Percentiles rank a stretch among this genome's conserved stretches.
phyloP scores from a whole-genome alignment of 2,888 invertebrate species.

The Eupithecia subfuscata region DNA sequence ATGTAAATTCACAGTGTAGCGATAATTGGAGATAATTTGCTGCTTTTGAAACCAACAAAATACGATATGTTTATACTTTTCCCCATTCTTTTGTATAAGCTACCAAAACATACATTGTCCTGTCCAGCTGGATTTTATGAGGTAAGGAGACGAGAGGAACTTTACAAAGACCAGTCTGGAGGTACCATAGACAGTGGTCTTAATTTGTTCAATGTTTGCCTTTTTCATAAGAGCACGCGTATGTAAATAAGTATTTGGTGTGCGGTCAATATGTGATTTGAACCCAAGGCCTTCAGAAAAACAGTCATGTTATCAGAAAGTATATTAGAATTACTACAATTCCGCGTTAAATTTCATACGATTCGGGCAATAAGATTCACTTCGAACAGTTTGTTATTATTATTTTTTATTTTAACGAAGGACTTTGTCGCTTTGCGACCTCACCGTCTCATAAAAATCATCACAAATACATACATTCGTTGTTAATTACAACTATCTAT shows the following conservation, averaged over 20 bases:
- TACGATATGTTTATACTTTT: background rate
- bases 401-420: too few species aligned
- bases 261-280: too few species aligned
- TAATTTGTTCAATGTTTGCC: background rate
- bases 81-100: background rate
- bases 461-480: too few species aligned
- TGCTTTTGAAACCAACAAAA: slow-evolving; percentile 2
- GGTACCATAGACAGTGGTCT: background rate
- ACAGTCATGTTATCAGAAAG: background rate
- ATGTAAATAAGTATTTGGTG: too few species aligned
- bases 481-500: too few species aligned
- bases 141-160: background rate
- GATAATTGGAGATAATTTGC: slow-evolving; percentile 31
- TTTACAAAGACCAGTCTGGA: background rate
- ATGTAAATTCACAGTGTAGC: slow-evolving; percentile 57
- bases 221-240: background rate
- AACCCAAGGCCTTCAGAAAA: too few species aligned
- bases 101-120: too few species aligned
- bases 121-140: too few species aligned
- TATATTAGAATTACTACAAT: background rate
- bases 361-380: background rate
- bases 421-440: too few species aligned
- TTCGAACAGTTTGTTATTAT: too few species aligned
- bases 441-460: too few species aligned
- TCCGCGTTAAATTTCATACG: background rate